Evolutionary conservation across 2,113 vertebrate genomes (phyloP).

Genomic region (Apistogramma diplotaenia): DNA sequence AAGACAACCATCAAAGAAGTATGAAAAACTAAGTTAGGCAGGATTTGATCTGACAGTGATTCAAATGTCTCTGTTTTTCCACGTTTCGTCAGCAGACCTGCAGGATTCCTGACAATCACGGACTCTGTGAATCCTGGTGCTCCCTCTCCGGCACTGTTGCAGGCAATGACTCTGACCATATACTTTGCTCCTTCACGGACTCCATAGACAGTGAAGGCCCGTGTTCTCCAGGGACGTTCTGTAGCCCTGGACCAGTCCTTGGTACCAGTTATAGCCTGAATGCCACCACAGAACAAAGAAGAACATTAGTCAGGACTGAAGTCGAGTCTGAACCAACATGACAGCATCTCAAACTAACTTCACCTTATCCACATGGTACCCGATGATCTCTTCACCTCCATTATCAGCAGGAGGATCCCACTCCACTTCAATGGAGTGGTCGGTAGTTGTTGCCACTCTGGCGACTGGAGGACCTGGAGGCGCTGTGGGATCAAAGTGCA

Average conservation of each 20-base stretch:
- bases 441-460: conserved; percentile 82
- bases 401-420: conserved; percentile 91
- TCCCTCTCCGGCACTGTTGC: conserved; percentile 92
- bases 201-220: conserved; percentile 85
- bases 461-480: conserved; percentile 91
- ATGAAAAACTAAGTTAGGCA: background rate
- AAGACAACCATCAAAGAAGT: conserved; percentile 16
- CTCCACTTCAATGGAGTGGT: conserved; percentile 88
- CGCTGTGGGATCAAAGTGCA: conserved; percentile 68
- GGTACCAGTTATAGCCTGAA: conserved; percentile 79
- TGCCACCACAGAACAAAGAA: background rate
- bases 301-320: background rate
- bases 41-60: background rate
- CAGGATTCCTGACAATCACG: conserved; percentile 88
- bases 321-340: background rate
- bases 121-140: conserved; percentile 89
- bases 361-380: conserved; percentile 95
- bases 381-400: conserved; percentile 91
- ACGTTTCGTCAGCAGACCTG: conserved; percentile 77
- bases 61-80: background rate
- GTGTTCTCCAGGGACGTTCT: conserved; percentile 84
- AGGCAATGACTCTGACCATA: conserved; percentile 87
- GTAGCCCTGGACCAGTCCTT: conserved; percentile 97
- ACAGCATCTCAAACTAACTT: background rate
- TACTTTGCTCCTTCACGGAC: conserved; percentile 96